phyloP scores from a whole-genome alignment of 2,888 invertebrate genomes.

The Nezara viridula region DNA sequence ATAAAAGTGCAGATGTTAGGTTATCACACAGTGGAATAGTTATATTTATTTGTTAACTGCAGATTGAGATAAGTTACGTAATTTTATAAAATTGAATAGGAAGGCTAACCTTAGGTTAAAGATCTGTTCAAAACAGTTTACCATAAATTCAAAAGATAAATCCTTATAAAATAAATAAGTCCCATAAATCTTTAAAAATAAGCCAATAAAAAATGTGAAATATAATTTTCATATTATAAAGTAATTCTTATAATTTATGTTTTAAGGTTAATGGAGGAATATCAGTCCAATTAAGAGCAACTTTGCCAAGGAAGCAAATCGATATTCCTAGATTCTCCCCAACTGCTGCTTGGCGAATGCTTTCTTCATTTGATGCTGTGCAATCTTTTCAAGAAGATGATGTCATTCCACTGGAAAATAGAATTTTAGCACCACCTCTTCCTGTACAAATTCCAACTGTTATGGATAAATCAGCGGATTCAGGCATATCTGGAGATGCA shows the following conservation, averaged over 20 bases:
- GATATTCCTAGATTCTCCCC: slow-evolving; percentile 87
- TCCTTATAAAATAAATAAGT: too few species aligned
- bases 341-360: slow-evolving; percentile 84
- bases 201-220: neutral
- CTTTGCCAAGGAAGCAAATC: slow-evolving; percentile 82
- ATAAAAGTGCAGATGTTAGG: too few species aligned
- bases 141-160: too few species aligned
- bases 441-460: slow-evolving; percentile 65
- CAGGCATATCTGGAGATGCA: slow-evolving; percentile 87
- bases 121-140: too few species aligned
- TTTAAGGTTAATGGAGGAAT: slow-evolving; percentile 71
- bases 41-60: too few species aligned
- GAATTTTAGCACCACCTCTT: slow-evolving; percentile 68
- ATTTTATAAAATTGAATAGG: too few species aligned
- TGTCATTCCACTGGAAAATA: slow-evolving; percentile 72
- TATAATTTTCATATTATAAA: neutral
- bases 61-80: too few species aligned
- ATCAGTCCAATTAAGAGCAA: slow-evolving; percentile 81
- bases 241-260: neutral
- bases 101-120: too few species aligned
- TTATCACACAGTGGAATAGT: too few species aligned
- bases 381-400: slow-evolving; percentile 66
- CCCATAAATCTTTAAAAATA: neutral
- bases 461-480: slow-evolving; percentile 85
- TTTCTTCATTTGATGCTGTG: slow-evolving; percentile 74